A percentile compares a stretch with the other conserved stretches of the same genome.
Evolutionary conservation across 2,797 vertebrate genomes (phyloP).

Genomic region (Labeo calbasu): DNA sequence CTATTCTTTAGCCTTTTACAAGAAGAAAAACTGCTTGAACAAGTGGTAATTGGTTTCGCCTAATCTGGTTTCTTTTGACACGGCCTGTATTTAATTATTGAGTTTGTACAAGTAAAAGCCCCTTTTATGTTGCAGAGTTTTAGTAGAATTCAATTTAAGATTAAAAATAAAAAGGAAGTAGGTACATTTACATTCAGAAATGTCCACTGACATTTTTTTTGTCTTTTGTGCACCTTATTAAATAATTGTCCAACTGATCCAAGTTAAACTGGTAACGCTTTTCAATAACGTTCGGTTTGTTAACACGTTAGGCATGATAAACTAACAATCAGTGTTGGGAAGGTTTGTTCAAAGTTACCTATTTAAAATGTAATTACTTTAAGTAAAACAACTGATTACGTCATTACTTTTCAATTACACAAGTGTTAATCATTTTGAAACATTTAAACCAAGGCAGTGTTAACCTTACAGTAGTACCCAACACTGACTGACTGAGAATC

Average conservation of each 20-base stretch:
- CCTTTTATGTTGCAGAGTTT: constrained; percentile 52
- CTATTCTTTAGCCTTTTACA: constrained; percentile 61
- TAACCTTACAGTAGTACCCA: too few relatives aligned
- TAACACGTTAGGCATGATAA: background rate
- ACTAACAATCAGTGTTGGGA: background rate
- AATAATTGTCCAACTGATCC: background rate
- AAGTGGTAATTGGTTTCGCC: constrained; percentile 65
- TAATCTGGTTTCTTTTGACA: constrained; percentile 65
- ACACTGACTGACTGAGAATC: too few relatives aligned
- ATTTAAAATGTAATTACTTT: too few relatives aligned
- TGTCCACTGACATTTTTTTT: background rate
- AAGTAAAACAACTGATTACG: too few relatives aligned
- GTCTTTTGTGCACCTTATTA: background rate
- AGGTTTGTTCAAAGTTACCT: too few relatives aligned
- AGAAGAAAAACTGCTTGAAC: constrained; percentile 58
- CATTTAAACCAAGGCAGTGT: too few relatives aligned
- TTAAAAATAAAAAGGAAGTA: constrained; percentile 21
- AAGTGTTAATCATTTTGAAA: too few relatives aligned
- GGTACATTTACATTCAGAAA: constrained; percentile 40
- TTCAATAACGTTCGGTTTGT: background rate
- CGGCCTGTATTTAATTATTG: constrained; percentile 62
- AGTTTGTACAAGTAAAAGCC: constrained; percentile 55
- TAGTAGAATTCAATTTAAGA: constrained; percentile 53
- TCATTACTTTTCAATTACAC: too few relatives aligned
- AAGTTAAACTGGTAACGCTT: background rate